Evolutionary conservation across 2,888 invertebrate genomes (phyloP).

Genomic region (Aleiodes alternator): DNA sequence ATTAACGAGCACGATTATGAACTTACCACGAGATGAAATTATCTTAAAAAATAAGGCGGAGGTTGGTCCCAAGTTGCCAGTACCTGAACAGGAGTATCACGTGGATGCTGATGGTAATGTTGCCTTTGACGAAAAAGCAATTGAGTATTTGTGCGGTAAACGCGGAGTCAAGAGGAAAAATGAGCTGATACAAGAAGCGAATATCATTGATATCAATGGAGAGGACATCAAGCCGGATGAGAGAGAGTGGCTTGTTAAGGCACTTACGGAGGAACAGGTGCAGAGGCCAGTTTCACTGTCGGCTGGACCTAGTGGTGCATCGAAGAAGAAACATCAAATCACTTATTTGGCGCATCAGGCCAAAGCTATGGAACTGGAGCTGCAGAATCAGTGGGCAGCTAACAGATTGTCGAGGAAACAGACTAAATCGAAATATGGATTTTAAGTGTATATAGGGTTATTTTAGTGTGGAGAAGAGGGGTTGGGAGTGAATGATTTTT

Average conservation of each 20-base stretch:
- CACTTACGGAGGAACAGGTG: slow-evolving; percentile 83
- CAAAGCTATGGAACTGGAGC: slow-evolving; percentile 94
- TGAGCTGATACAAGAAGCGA: slow-evolving; percentile 77
- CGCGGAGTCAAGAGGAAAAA: slow-evolving; percentile 75
- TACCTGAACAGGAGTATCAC: slow-evolving; percentile 74
- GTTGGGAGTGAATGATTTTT: too few relatives aligned
- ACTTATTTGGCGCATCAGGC: slow-evolving; percentile 96
- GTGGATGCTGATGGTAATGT: slow-evolving; percentile 70
- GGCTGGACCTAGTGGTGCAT: slow-evolving; percentile 81
- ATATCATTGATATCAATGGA: slow-evolving; percentile 89
- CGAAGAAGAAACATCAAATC: slow-evolving; percentile 94
- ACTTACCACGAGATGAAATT: slow-evolving; percentile 76
- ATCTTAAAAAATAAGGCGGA: slow-evolving; percentile 74
- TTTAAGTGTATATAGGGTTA: slow-evolving; percentile 77
- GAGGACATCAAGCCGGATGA: slow-evolving; percentile 87
- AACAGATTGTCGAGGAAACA: slow-evolving; percentile 89
- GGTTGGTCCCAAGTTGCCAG: slow-evolving; percentile 72
- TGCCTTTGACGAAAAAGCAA: slow-evolving; percentile 72
- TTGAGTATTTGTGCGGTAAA: slow-evolving; percentile 72
- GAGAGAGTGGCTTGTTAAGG: slow-evolving; percentile 89
- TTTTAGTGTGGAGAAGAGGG: too few relatives aligned
- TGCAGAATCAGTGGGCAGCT: slow-evolving; percentile 95
- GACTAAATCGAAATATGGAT: slow-evolving; percentile 97
- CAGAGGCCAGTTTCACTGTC: slow-evolving; percentile 75
- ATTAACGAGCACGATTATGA: slow-evolving; percentile 77